Evolutionary conservation across 2,113 vertebrate genomes (phyloP).

Genomic region (Pseudopipra pipra): DNA sequence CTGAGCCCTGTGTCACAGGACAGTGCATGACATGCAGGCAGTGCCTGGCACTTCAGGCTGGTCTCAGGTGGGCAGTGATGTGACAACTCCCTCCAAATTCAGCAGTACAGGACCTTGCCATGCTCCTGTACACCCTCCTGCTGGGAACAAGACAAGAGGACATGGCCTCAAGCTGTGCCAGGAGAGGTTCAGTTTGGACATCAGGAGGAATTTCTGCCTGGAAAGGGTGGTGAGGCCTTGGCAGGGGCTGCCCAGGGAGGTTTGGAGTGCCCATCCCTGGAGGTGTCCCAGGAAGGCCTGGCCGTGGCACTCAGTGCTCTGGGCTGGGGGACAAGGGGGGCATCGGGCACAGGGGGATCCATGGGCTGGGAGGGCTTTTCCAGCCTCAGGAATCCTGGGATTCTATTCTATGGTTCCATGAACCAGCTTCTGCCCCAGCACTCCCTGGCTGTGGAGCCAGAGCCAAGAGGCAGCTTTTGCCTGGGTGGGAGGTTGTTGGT

Average conservation of each 20-base stretch:
- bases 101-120: accelerated
- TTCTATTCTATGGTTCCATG: not conserved
- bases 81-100: accelerated
- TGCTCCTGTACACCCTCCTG: accelerated
- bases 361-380: not conserved
- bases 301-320: too few species aligned
- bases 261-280: not conserved
- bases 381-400: accelerated
- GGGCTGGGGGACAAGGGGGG: too few species aligned
- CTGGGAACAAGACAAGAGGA: not conserved
- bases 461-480: not conserved
- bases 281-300: not conserved
- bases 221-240: not conserved
- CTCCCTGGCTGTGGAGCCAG: not conserved
- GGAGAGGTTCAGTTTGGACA: not conserved
- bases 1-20: not conserved
- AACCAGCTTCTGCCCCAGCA: not conserved
- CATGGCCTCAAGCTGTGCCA: accelerated
- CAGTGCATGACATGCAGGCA: accelerated
- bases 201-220: not conserved
- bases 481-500: not conserved
- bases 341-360: too few species aligned
- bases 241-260: not conserved
- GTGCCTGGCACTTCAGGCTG: accelerated
- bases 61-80: not conserved